These are phyloP conservation scores for Myotis brandtii DNA, from an alignment of 2,113 vertebrate species.

Conservation along the genomic window DNA sequence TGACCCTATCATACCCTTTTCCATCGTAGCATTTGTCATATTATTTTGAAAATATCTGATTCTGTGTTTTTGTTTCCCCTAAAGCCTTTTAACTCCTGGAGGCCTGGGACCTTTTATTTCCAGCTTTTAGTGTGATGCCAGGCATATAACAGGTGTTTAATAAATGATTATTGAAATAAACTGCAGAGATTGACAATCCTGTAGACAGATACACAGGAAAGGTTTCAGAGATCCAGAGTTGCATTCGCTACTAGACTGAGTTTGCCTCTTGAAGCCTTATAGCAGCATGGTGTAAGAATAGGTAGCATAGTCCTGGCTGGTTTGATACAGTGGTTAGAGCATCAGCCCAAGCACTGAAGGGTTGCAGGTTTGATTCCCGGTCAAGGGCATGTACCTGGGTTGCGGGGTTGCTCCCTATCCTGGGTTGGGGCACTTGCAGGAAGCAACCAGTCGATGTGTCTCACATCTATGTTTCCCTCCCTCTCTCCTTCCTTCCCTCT, in stretches of 20 bases:
- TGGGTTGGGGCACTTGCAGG: no score
- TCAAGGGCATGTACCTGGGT: no score
- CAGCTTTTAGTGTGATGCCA: neutral
- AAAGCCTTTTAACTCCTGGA: neutral
- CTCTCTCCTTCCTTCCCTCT: no score
- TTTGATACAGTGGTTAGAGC: no score
- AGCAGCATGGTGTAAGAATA: neutral
- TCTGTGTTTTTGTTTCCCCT: neutral
- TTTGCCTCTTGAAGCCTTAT: slow-evolving; percentile 2
- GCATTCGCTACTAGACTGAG: neutral
- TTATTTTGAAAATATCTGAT: slow-evolving; percentile 25
- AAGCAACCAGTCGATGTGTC: no score
- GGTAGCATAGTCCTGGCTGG: no score
- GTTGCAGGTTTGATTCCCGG: no score
- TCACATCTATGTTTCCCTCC: no score
- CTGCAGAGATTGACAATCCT: neutral
- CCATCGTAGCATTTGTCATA: neutral
- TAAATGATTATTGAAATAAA: slow-evolving; percentile 21
- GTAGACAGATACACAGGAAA: neutral
- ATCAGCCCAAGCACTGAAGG: no score
- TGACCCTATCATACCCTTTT: neutral
- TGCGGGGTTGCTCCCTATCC: no score
- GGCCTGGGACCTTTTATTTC: slow-evolving; percentile 28
- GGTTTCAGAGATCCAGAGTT: neutral
- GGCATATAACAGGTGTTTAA: neutral